These are phyloP conservation scores for Alouatta palliata DNA, from an alignment of 2,113 vertebrate genomes.

Conservation along the genomic window DNA sequence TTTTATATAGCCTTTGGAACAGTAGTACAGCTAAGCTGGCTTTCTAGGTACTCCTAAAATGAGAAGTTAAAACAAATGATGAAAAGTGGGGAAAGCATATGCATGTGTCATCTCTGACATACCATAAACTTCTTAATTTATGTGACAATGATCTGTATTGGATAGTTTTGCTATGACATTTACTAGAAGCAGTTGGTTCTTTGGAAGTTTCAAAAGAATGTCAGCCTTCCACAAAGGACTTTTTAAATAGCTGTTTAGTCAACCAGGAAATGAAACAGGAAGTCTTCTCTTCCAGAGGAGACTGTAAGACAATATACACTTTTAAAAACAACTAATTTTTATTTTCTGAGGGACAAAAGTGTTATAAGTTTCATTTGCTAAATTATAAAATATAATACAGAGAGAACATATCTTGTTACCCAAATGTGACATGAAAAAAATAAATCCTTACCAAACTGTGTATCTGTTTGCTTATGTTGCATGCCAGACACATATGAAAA, in stretches of 20 bases:
- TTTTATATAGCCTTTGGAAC: conserved; percentile 18
- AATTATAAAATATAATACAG: background rate
- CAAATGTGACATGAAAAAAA: background rate
- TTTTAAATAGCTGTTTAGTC: conserved; percentile 11
- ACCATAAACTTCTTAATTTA: background rate
- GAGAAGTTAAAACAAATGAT: background rate
- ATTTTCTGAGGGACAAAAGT: background rate
- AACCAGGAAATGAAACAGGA: background rate
- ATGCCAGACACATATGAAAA: conserved; percentile 29
- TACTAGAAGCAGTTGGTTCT: conserved; percentile 34
- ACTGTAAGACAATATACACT: background rate
- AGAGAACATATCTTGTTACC: background rate
- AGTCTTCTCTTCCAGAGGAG: conserved; percentile 10
- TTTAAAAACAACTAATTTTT: background rate
- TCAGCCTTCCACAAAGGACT: background rate
- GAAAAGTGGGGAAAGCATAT: background rate
- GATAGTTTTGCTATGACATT: conserved; percentile 4
- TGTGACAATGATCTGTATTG: background rate
- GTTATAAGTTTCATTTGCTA: conserved; percentile 41
- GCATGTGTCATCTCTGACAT: background rate
- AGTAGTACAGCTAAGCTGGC: background rate
- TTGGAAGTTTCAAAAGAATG: background rate
- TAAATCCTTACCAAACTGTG: background rate
- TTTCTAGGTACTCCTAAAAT: background rate
- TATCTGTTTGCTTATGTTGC: background rate